Percentiles rank a stretch among this genome's conserved stretches.
These are phyloP conservation scores for Ryuthela nishihirai DNA, from an alignment of 2,888 invertebrate species.

Conservation along the genomic window DNA sequence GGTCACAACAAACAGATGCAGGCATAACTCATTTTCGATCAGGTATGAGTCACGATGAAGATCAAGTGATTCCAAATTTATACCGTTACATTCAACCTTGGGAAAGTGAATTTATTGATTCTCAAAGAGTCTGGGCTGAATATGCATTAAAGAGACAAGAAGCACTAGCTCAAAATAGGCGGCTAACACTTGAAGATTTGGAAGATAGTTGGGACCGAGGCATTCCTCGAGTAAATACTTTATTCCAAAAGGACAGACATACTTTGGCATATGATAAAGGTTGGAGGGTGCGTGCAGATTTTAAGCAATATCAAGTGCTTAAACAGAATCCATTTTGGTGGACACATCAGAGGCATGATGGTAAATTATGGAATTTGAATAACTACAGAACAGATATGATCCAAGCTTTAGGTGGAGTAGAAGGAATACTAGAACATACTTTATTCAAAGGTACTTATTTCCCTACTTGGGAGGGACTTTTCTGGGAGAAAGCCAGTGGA, in stretches of 20 bases:
- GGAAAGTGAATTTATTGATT: constrained; percentile 99
- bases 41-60: constrained; percentile 99
- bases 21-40: constrained; percentile 99
- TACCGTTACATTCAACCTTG: constrained; percentile 98
- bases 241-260: constrained; percentile 99
- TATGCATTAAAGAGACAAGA: constrained; percentile 98
- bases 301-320: constrained; percentile 96
- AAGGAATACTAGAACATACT: constrained; percentile 98
- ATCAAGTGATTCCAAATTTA: constrained; percentile 97
- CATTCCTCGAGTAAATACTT: constrained; percentile 96
- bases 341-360: constrained; percentile 99
- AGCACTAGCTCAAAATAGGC: constrained; percentile 96
- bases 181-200: constrained; percentile 93
- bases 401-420: constrained; percentile 97
- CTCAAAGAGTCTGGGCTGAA: constrained; percentile 99
- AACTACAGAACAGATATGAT: constrained; percentile 99
- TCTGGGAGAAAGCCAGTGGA: constrained; percentile 99
- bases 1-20: constrained; percentile 99
- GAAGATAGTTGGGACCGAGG: constrained; percentile 99
- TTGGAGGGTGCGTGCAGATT: constrained; percentile 98
- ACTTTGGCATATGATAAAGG: constrained; percentile 99
- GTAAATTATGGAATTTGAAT: constrained; percentile 99
- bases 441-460: constrained; percentile 99
- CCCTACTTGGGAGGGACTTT: constrained; percentile 99
- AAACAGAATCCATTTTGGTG: constrained; percentile 99